Evolutionary conservation across 1,140 invertebrate species (phyloP).

Genomic region (Wasmannia auropunctata): DNA sequence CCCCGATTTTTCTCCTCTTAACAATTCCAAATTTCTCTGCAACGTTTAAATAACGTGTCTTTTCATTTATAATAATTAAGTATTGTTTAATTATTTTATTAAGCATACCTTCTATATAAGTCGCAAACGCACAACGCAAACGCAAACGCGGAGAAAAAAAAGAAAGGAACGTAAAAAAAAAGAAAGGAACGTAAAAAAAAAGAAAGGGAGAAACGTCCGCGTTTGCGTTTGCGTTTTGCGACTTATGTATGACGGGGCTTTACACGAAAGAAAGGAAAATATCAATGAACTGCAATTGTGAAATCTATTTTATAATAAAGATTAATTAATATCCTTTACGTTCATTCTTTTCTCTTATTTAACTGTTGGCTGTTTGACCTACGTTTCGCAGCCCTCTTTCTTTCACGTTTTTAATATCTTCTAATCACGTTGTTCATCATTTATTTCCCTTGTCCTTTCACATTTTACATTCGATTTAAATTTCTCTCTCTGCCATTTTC

Average conservation of each 20-base stretch:
- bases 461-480: neutral
- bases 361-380: neutral
- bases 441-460: neutral
- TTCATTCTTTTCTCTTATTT: neutral
- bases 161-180: no score
- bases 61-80: no score
- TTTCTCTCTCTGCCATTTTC: neutral
- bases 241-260: no score
- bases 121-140: no score
- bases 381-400: neutral
- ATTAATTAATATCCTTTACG: neutral
- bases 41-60: no score
- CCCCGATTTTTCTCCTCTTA: neutral
- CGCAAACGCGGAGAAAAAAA: no score
- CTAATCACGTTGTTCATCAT: neutral
- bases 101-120: no score
- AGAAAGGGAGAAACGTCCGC: no score
- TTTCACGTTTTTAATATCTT: neutral
- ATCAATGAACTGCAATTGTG: neutral
- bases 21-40: neutral
- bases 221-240: no score
- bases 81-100: no score
- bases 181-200: no score
- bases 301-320: neutral
- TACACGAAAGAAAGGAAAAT: neutral